Conservation (phyloP, 2,113 vertebrate species). For the Halichoerus grypus region DNA sequence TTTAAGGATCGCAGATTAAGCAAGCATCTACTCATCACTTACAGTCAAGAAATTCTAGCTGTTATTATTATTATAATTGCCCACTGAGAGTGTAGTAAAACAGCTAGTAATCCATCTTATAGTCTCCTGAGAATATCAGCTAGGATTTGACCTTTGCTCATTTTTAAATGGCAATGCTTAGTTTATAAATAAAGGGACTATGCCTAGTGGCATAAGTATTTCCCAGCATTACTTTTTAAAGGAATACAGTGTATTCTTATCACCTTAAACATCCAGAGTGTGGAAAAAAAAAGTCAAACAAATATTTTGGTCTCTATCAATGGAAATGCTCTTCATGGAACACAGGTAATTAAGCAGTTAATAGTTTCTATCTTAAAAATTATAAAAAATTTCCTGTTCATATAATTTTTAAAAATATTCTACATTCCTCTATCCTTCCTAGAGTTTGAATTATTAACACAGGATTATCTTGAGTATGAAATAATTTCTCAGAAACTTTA, state of each 20-base stretch:
- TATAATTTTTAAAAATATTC: not conserved
- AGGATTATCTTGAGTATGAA: not conserved
- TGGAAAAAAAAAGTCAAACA: not conserved
- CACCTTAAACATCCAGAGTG: not conserved
- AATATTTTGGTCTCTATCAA: not conserved
- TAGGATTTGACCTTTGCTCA: not conserved
- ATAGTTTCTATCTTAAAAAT: not conserved
- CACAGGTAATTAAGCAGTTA: not conserved
- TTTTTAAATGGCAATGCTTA: not conserved
- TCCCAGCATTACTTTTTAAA: not conserved
- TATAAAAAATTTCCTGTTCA: not conserved
- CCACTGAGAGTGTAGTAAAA: not conserved
- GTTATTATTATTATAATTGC: not conserved
- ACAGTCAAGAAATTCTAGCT: not conserved
- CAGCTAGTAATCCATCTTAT: not conserved
- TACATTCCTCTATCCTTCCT: not conserved
- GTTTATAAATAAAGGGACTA: not conserved
- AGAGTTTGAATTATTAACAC: not conserved
- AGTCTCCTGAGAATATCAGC: not conserved
- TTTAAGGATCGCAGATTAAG: not conserved
- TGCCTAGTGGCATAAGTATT: not conserved
- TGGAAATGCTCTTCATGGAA: not conserved
- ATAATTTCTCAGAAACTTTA: not conserved
- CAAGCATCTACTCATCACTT: not conserved
- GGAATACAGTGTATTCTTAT: not conserved